These are phyloP conservation scores for Sepioteuthis lessoniana DNA, from an alignment of 2,888 invertebrate species.

Conservation along the genomic window DNA sequence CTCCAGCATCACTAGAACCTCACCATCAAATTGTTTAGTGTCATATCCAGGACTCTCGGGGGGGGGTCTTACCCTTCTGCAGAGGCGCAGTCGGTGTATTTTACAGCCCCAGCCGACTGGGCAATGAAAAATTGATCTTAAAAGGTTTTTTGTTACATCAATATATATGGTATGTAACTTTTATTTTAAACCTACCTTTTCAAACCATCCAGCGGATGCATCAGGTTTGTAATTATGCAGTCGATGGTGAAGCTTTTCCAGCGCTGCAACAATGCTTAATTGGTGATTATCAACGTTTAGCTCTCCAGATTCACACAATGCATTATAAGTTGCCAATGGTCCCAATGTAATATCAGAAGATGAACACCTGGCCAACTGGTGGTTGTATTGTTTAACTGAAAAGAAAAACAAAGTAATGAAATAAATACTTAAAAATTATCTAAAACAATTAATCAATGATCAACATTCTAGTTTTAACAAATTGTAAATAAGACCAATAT, in stretches of 20 bases:
- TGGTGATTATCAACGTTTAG: constrained; percentile 83
- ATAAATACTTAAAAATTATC: not conserved
- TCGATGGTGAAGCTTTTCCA: constrained; percentile 83
- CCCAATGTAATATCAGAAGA: constrained; percentile 50
- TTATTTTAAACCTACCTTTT: constrained; percentile 50
- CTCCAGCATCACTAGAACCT: too few species aligned
- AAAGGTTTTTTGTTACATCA: too few species aligned
- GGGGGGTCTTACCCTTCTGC: too few species aligned
- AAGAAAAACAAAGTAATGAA: not conserved
- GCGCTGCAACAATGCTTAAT: constrained; percentile 80
- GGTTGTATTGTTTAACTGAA: not conserved
- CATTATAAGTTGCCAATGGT: constrained; percentile 64
- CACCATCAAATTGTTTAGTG: too few species aligned
- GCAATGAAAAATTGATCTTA: too few species aligned
- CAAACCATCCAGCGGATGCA: constrained; percentile 50
- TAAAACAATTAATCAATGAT: not conserved
- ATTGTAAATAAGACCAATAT: not conserved
- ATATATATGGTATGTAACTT: not conserved
- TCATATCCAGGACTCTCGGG: too few species aligned
- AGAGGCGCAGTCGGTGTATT: too few species aligned
- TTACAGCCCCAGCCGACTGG: too few species aligned
- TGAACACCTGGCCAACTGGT: not conserved
- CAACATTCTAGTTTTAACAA: not conserved
- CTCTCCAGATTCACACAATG: constrained; percentile 78
- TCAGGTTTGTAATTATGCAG: constrained; percentile 79